These are phyloP conservation scores for Drosophila pseudoobscura DNA, from an alignment of 1,140 invertebrate species.

Conservation along the genomic window DNA sequence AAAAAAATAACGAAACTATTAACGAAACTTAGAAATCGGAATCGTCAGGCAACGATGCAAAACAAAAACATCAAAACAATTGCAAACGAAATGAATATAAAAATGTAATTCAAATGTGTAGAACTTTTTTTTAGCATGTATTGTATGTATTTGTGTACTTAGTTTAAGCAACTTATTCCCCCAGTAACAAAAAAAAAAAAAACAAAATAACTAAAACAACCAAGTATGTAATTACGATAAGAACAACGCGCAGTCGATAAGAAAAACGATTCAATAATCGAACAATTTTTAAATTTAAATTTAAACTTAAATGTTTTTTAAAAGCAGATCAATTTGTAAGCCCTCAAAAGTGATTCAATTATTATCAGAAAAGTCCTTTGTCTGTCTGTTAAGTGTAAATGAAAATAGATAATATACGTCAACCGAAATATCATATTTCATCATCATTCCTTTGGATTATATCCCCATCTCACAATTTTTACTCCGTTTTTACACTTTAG, in stretches of 20 bases:
- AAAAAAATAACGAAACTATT: slow-evolving; percentile 39
- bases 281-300: slow-evolving; percentile 43
- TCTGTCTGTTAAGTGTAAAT: not conserved
- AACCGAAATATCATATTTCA: not conserved
- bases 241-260: slow-evolving; percentile 58
- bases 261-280: slow-evolving; percentile 28
- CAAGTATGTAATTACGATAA: slow-evolving; percentile 7
- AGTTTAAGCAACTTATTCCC: slow-evolving; percentile 57
- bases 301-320: slow-evolving; percentile 26
- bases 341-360: too few species aligned
- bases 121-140: slow-evolving; percentile 61
- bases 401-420: too few species aligned
- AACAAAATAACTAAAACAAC: too few species aligned
- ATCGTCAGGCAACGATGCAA: slow-evolving; percentile 78
- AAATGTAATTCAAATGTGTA: slow-evolving; percentile 65
- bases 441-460: slow-evolving; percentile 5
- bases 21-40: slow-evolving; percentile 59
- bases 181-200: slow-evolving; percentile 39
- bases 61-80: slow-evolving; percentile 40
- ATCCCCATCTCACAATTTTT: slow-evolving; percentile 13
- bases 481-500: not conserved
- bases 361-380: not conserved
- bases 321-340: slow-evolving; percentile 3
- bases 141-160: slow-evolving; percentile 50
- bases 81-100: slow-evolving; percentile 17